phyloP scores from a whole-genome alignment of 2,888 invertebrate species.

The Liodrosophila aerea region DNA sequence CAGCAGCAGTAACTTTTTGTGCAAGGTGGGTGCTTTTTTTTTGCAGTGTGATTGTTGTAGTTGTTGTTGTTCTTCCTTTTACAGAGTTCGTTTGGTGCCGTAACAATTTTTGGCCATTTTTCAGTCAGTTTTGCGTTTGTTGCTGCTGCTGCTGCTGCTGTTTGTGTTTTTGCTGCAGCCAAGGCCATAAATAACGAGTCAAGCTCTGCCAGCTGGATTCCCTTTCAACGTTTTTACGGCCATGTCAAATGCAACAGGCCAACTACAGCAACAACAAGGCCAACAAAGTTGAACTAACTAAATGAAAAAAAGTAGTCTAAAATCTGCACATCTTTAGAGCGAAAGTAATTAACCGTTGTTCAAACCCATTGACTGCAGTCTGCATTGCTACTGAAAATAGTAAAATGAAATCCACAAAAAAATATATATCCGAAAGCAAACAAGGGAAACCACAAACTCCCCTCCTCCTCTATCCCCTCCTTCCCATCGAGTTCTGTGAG shows the following conservation, averaged over 20 bases:
- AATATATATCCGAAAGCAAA: constrained; percentile 14
- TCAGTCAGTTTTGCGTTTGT: constrained; percentile 38
- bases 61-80: neutral
- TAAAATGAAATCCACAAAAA: constrained; percentile 9
- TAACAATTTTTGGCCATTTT: constrained; percentile 60
- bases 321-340: constrained; percentile 54
- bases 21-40: constrained; percentile 14
- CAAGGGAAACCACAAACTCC: constrained; percentile 43
- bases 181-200: constrained; percentile 56
- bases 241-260: constrained; percentile 70
- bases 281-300: neutral
- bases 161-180: constrained; percentile 23
- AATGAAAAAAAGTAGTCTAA: constrained; percentile 26
- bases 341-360: constrained; percentile 67
- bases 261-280: constrained; percentile 10
- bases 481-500: constrained; percentile 31
- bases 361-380: constrained; percentile 39
- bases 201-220: constrained; percentile 59
- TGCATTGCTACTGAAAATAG: constrained; percentile 12
- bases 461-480: constrained; percentile 15
- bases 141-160: constrained; percentile 30
- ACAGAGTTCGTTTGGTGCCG: constrained; percentile 18
- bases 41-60: neutral
- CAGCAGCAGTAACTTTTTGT: neutral
- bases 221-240: constrained; percentile 42